Evolutionary conservation across 2,113 vertebrate species (phyloP), one percentile per base, ranked within the genome.

Genomic region (Rhinichthys klamathensis): DNA sequence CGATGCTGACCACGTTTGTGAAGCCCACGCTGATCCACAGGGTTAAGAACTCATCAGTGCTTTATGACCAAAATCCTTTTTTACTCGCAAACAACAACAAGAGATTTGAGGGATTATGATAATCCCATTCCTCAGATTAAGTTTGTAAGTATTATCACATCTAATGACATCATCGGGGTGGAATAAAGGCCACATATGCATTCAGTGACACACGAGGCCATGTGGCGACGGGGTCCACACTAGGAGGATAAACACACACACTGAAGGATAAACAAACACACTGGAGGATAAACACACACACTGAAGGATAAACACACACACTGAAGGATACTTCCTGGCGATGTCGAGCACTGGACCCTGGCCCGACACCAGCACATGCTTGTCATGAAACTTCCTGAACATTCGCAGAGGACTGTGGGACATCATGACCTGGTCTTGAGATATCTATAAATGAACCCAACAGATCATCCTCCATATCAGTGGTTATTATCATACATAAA

Each of bases 251-350:
- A 38, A 38, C 35, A 38, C 35, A 38, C 35, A 35, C 38, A 41
- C 41, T 41, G 49, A 94, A 96, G 94, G 96, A 97, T 97, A 98
- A n/a, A n/a, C n/a, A n/a, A n/a, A n/a, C n/a, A n/a, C n/a, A n/a
- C n/a, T n/a, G n/a, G n/a, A n/a, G n/a, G n/a, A n/a, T n/a, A n/a
- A n/a, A n/a, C n/a, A n/a, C n/a, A n/a, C 30, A 30, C 30, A 30
- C 30, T 30, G 13, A 15, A 51, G 46, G 2, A 46, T 46, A 0
- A 38, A 38, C 35, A 38, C 35, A 38, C 35, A 35, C 38, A 41
- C 41, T 41, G 49, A 94, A 96, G 94, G 96, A 97, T 97, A 98
- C 97, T 94, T 93, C 84, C 92, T 94, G 84, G 96, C 96, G 44
- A 98, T 97, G 75, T 96, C 95, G 16, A 91, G 91, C 78, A 97